Percentiles rank a stretch among this genome's conserved stretches.
These are phyloP conservation scores for Caracal caracal DNA, from an alignment of 2,113 vertebrate genomes.

Conservation along the genomic window DNA sequence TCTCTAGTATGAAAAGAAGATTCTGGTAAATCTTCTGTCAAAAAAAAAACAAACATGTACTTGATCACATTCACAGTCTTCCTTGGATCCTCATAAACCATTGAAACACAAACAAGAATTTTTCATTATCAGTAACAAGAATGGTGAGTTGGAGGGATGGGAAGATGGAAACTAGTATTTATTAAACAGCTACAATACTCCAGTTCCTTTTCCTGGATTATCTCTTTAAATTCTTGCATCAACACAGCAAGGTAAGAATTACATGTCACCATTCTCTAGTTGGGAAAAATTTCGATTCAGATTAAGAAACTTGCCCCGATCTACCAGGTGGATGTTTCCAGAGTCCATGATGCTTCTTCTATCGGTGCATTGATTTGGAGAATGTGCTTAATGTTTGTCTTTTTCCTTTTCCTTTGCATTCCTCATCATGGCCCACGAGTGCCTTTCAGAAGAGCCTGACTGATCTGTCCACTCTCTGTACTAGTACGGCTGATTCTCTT, in stretches of 20 bases:
- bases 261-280: background rate
- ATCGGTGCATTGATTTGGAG: background rate
- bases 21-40: background rate
- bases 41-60: background rate
- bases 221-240: background rate
- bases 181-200: background rate
- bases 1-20: background rate
- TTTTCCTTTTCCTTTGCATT: background rate
- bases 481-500: background rate
- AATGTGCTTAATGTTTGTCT: background rate
- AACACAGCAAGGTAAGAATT: background rate
- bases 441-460: background rate
- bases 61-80: background rate
- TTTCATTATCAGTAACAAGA: background rate
- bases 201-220: background rate
- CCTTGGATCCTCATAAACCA: background rate
- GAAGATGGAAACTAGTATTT: background rate
- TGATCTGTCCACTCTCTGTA: background rate
- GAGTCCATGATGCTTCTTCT: background rate
- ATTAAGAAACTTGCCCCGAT: background rate
- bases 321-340: background rate
- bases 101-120: background rate
- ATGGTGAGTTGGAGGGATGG: background rate
- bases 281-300: background rate
- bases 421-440: background rate